phyloP scores from a whole-genome alignment of 2,113 vertebrate species.

The Periophthalmus modestus region DNA sequence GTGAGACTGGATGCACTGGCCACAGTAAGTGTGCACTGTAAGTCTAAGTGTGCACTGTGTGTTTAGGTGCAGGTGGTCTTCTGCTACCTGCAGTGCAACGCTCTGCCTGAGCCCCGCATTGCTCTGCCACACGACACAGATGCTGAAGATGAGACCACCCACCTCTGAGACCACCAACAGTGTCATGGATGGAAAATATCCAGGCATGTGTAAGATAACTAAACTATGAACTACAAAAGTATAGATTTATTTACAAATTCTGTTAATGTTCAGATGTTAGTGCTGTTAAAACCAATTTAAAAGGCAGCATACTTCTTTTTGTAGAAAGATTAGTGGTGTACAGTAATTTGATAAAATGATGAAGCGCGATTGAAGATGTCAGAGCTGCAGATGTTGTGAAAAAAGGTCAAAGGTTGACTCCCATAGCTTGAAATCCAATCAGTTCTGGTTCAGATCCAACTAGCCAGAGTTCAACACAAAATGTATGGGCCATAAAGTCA shows the following conservation, averaged over 20 bases:
- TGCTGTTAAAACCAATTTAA: not conserved
- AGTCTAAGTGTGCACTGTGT: constrained; percentile 9
- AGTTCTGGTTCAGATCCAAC: constrained; percentile 77
- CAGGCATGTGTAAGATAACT: not conserved
- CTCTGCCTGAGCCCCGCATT: constrained; percentile 68
- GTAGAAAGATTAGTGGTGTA: constrained; percentile 4
- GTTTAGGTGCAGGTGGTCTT: constrained; percentile 75
- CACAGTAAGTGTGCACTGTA: not conserved
- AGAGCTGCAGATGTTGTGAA: constrained; percentile 54
- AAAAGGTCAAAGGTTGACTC: constrained; percentile 48
- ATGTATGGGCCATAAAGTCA: constrained; percentile 60
- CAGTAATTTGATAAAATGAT: constrained; percentile 3
- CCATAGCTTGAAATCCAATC: constrained; percentile 72
- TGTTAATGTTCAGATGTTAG: not conserved
- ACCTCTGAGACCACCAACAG: constrained; percentile 58
- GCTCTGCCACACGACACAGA: constrained; percentile 63
- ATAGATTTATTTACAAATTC: constrained; percentile 35
- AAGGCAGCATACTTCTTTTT: not conserved
- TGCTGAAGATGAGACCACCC: constrained; percentile 65
- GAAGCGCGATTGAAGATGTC: constrained; percentile 33
- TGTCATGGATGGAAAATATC: not conserved
- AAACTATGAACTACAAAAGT: constrained; percentile 13
- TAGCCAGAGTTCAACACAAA: constrained; percentile 74
- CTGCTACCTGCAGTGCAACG: constrained; percentile 71
- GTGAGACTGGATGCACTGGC: not conserved